Base-by-base conservation (phyloP, 2,888 invertebrate species). In the Philopedon plagiatum region DNA sequence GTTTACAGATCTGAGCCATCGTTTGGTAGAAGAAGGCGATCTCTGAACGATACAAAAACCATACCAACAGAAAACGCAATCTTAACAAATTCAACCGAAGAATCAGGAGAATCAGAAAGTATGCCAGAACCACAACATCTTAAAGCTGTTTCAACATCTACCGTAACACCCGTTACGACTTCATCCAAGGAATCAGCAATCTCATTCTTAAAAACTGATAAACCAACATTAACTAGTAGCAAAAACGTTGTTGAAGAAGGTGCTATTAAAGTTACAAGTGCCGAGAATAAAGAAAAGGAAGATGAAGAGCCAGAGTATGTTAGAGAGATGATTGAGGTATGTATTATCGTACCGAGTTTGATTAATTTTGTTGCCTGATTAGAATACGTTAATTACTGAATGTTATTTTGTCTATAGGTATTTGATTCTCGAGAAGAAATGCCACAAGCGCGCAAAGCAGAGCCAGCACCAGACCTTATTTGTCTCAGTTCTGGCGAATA, bases 251-350 rank as follows among this genome's bases (percentile, higher is more conserved):
- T 51, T 19, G 68, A 54, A 5, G 54, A 19, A 5, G 61, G 37
- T 23, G 37, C 37, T 41, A 57, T 58, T 44, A 63, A 70, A 58
- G 49, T 64, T 0, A 29, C 63, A 13, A 69, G 44, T n/a, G 57
- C 39, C 56, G 46, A 41, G 8, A 13, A 46, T 8, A 29, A 34
- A 32, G 41, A 18, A 84, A 86, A 88, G 39, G 88, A 88, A 39
- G 87, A 88, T 7, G 89, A 89, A 60, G 85, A 85, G 58, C 83
- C 91, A 11, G 95, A 95, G 82, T 94, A 93, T 83, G 95, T 96
- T 29, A 87, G 94, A 76, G 94, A 95, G 87, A 94, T 95, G 93
- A 95, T 95, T 77, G 94, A 95, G 89, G 95, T 94, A 85, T n/a
- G n/a, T n/a, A n/a, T n/a, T n/a, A n/a, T n/a, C n/a, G n/a, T n/a